A percentile compares a stretch with the other conserved stretches of the same genome.
These are phyloP conservation scores for Tinea semifulvella DNA, from an alignment of 2,888 invertebrate genomes.

Conservation along the genomic window DNA sequence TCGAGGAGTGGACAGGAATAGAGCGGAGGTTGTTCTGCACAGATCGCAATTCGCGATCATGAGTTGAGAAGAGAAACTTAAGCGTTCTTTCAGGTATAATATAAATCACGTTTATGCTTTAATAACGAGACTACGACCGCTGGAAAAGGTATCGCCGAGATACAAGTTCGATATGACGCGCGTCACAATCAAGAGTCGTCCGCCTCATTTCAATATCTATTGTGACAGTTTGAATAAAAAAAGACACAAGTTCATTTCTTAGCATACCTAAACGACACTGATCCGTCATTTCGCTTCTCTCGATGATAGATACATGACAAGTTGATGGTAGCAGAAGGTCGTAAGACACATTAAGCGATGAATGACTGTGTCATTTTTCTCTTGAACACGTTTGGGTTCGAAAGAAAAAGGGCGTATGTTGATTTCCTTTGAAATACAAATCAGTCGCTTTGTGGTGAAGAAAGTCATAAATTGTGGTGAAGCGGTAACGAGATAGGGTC, in stretches of 20 bases:
- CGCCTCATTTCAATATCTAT: slow-evolving; percentile 57
- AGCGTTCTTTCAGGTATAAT: no score
- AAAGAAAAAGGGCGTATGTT: background rate
- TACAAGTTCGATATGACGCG: slow-evolving; percentile 26
- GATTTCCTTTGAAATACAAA: slow-evolving; percentile 1
- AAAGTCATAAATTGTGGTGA: slow-evolving; percentile 7
- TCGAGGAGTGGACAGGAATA: no score
- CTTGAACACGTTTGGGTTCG: slow-evolving; percentile 24
- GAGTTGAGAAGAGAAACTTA: no score
- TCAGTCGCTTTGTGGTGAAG: background rate
- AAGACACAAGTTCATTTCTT: slow-evolving; percentile 37
- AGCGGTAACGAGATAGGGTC: slow-evolving; percentile 9
- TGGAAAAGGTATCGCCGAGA: slow-evolving; percentile 38
- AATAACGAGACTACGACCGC: no score
- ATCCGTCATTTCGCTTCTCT: slow-evolving; percentile 44
- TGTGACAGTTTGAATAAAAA: slow-evolving; percentile 36
- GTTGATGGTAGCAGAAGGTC: slow-evolving; percentile 42
- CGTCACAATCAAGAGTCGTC: slow-evolving; percentile 33
- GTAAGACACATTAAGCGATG: slow-evolving; percentile 39
- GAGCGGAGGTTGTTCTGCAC: no score
- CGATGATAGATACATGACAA: slow-evolving; percentile 47
- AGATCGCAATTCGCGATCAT: no score
- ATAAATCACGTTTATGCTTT: no score
- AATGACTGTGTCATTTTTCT: slow-evolving; percentile 47
- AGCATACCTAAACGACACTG: slow-evolving; percentile 29